Evolutionary conservation across 2,797 vertebrate genomes (phyloP), one percentile per base, ranked within the genome.

Genomic region (Malurus splendens): DNA sequence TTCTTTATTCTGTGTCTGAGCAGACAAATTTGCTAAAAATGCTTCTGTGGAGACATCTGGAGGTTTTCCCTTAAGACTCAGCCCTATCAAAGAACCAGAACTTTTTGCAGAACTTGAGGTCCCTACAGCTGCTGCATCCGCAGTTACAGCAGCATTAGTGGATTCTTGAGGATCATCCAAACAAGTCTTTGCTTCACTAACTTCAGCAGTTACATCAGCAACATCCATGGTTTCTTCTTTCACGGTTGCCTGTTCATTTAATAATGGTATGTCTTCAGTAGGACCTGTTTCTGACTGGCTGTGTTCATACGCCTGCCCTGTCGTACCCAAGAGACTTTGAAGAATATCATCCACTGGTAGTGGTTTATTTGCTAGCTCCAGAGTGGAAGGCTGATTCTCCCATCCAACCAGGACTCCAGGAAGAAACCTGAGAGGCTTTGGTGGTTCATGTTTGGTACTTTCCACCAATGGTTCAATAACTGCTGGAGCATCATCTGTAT

Each of bases 1-100:
- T 80, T 97, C 97, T 81, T 97, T 97, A 77, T 81, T 97, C 77
- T 97, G 97, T 83, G 97, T 94, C 39, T 97, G 95, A 92, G 95
- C 73, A 66, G 98, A 96, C 85, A 99, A 93, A 93, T 98, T 98
- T 52, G 98, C 97, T 94, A 99, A 97, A 96, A 99, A 99, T 6
- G 96, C 97, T 94, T 99, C 99, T 39, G 99, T 99, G 54, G 99
- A 99, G 93, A 99, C 98, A 96, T 99, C 98, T 93, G 98, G 98
- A 88, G 99, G 99, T 95, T 99, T 99, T 93, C 98, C 98, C 96
- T 98, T 99, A 74, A 99, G 97, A 94, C 98, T 98, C 83, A 99
- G 94, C 7, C 94, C 85, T 16, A 96, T 41, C 73, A 94, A 64
- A 73, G 96, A 96, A 74, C 94, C 97, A 79, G 89, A 36, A 61